Evolutionary conservation across 2,888 invertebrate species (phyloP).

Genomic region (Caenorhabditis becei): DNA sequence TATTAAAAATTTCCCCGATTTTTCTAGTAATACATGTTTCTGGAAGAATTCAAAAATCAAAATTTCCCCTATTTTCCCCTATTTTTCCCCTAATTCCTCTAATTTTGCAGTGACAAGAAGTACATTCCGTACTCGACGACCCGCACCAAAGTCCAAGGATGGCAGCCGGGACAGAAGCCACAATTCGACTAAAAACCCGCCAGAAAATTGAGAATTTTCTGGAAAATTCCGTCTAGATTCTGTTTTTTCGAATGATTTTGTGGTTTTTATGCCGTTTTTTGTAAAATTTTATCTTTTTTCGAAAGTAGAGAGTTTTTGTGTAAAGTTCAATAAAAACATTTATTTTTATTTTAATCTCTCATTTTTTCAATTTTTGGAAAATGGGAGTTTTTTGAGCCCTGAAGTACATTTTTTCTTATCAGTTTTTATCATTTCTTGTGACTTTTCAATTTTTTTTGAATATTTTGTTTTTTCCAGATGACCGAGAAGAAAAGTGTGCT

Average conservation of each 20-base stretch:
- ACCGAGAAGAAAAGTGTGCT: conserved; percentile 79
- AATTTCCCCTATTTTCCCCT: too few species aligned
- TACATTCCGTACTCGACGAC: conserved; percentile 95
- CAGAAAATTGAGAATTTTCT: background rate
- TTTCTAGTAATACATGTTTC: too few species aligned
- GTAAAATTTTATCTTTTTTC: conserved; percentile 1
- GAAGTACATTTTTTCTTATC: conserved; percentile 2
- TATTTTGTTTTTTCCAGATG: conserved; percentile 21
- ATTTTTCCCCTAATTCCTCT: too few species aligned
- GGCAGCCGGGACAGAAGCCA: conserved; percentile 85
- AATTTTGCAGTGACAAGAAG: conserved; percentile 76
- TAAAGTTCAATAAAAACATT: background rate
- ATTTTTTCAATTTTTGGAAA: conserved; percentile 20
- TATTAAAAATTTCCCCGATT: too few species aligned
- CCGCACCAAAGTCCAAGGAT: conserved; percentile 90
- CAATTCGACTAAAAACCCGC: conserved; percentile 26
- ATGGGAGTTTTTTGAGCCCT: background rate
- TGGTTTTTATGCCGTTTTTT: conserved; percentile 2
- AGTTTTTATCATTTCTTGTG: conserved; percentile 1
- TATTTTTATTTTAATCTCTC: background rate
- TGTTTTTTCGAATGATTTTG: too few species aligned
- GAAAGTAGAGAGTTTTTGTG: background rate
- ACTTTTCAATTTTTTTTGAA: background rate
- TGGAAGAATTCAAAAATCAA: conserved; percentile 12
- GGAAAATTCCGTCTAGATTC: background rate